Evolutionary conservation across 2,888 invertebrate species (phyloP), one percentile per base, ranked within the genome.

Genomic region (Ichneumon xanthorius): DNA sequence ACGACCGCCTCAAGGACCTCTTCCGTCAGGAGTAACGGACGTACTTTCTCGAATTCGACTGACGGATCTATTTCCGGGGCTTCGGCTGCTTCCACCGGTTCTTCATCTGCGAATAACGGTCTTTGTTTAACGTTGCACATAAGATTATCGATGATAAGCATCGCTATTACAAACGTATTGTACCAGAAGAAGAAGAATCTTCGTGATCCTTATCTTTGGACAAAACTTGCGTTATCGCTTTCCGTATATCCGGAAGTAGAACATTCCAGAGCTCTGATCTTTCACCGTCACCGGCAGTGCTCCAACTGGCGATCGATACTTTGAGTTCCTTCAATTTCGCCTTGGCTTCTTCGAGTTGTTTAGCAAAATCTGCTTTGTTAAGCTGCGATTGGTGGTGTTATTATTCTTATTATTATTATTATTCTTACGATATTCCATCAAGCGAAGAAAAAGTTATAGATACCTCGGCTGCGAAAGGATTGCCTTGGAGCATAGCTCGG

Each of bases 381-480:
- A 96, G 91, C 95, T 95, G 87, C 26, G 86, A 87, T 84, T 58
- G n/a, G 26, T 26, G 58, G n/a, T 11, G 68, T 58, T 73, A 63
- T n/a, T n/a, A n/a, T n/a, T n/a, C n/a, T 30, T 58, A 61, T 71
- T 6, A 45, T 70, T 30, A 16, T 16, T 11, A 2, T 16, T 33
- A 37, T 5, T 11, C 71, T 5, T 73, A 37, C 2, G 33, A 11
- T 22, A 75, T 55, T 63, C 16, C 26, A 55, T 50, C 63, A 11
- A 50, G 30, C 2, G 0, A 30, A 79, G 4, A 14, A 72, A 33
- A 63, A 81, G 30, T 50, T 37, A 7, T 45, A 89, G 95, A 95
- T 89, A 97, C 95, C 94, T 96, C 96, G 0, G 96, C 96, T n/a
- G 97, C 96, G 93, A 96, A 99, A 4, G 98, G 97, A 94, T 99